A percentile compares a stretch with the other conserved stretches of the same genome.
Evolutionary conservation across 64 coral and sea anemone species (phyloP).

Genomic region (Stichodactyla mertensii): DNA sequence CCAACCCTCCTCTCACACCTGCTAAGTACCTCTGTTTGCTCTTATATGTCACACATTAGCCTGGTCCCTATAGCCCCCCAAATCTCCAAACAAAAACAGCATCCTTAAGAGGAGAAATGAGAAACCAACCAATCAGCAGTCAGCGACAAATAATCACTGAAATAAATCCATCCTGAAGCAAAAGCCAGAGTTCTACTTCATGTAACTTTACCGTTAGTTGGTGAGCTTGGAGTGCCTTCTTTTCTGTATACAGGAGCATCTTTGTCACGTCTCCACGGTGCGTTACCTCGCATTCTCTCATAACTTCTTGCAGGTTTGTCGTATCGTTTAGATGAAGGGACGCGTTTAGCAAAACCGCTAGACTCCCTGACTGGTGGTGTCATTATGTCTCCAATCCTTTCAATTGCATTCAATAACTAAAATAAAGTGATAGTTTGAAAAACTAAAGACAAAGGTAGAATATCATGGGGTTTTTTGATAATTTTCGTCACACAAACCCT

Average conservation of each 20-base stretch:
- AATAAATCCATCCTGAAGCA: background rate
- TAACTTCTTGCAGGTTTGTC: background rate
- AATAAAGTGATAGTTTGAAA: background rate
- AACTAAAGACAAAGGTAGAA: too few species aligned
- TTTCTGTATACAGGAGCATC: background rate
- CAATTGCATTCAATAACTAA: conserved; percentile 51
- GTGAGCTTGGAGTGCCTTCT: background rate
- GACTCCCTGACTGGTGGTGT: conserved; percentile 19
- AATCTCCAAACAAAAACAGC: too few species aligned
- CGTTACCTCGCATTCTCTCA: background rate
- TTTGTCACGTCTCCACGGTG: conserved; percentile 37
- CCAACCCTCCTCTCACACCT: too few species aligned
- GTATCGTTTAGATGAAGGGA: background rate
- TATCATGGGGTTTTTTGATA: too few species aligned
- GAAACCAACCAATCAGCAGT: too few species aligned
- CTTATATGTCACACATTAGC: too few species aligned
- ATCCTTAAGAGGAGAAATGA: too few species aligned
- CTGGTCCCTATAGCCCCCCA: too few species aligned
- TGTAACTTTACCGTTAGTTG: background rate
- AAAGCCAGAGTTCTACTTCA: background rate
- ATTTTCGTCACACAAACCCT: too few species aligned
- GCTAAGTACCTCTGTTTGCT: too few species aligned
- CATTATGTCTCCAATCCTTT: conserved; percentile 53
- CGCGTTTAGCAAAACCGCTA: background rate
- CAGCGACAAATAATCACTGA: too few species aligned